These are phyloP conservation scores for Syngnathus floridae DNA, from an alignment of 2,113 vertebrate genomes.

Conservation along the genomic window DNA sequence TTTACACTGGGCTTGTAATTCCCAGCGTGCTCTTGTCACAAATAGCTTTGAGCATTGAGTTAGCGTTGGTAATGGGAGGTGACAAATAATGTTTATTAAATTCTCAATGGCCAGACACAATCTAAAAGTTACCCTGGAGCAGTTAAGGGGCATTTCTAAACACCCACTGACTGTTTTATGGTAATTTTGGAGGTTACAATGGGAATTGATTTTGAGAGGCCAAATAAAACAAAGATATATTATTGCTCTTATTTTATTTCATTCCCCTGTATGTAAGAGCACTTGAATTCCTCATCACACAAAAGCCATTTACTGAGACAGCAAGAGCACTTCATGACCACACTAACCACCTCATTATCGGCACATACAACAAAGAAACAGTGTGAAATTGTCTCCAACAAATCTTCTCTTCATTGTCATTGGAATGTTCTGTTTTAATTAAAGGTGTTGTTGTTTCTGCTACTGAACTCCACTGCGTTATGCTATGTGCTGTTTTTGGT, in stretches of 20 bases:
- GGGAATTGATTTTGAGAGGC: not conserved
- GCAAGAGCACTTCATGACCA: not conserved
- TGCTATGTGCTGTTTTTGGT: not conserved
- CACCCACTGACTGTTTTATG: not conserved
- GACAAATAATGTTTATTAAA: conserved; percentile 20
- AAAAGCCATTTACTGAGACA: not conserved
- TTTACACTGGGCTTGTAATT: conserved; percentile 47
- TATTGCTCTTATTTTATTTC: not conserved
- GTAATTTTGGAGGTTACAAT: not conserved
- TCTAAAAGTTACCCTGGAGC: not conserved
- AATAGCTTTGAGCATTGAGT: conserved; percentile 12
- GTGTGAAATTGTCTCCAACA: not conserved
- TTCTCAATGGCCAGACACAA: not conserved
- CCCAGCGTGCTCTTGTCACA: conserved; percentile 21
- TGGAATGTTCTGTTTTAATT: not conserved
- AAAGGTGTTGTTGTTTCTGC: not conserved
- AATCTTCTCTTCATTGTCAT: not conserved
- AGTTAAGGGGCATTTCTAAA: conserved; percentile 5
- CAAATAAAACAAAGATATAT: conserved; percentile 1
- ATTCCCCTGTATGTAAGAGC: not conserved
- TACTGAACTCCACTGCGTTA: not conserved
- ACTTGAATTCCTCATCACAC: not conserved
- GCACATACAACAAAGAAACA: not conserved
- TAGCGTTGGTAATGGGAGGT: conserved; percentile 26
- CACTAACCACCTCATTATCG: not conserved